Percentiles rank a stretch among this genome's conserved stretches.
phyloP scores from a whole-genome alignment of 37 sponge, comb jelly and placozoan species.

The Halichondria panicea region DNA sequence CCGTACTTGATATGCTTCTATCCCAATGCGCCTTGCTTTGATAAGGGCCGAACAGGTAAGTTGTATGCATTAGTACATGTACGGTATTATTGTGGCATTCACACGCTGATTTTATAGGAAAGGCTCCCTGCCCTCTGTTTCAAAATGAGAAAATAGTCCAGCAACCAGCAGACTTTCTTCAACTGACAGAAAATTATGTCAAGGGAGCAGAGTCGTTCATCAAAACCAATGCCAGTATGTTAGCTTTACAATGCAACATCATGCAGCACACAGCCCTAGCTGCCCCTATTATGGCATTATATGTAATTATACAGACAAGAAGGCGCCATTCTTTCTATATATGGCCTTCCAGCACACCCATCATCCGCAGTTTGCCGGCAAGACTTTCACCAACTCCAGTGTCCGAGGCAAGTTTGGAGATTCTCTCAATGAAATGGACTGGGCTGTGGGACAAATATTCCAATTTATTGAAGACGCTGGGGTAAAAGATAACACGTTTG shows the following conservation, averaged over 20 bases:
- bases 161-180: slow-evolving; percentile 73
- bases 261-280: too few relatives aligned
- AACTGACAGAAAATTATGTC: slow-evolving; percentile 47
- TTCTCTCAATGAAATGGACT: slow-evolving; percentile 70
- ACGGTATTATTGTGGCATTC: too few relatives aligned
- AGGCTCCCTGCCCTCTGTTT: slow-evolving; percentile 67
- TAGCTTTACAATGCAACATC: too few relatives aligned
- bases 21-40: slow-evolving; percentile 61
- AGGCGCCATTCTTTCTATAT: slow-evolving; percentile 76
- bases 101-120: slow-evolving; percentile 14
- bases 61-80: too few relatives aligned
- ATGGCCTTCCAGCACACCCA: slow-evolving; percentile 87
- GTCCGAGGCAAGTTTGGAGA: slow-evolving; percentile 73
- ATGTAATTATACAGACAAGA: slow-evolving; percentile 9
- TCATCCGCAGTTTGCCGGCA: slow-evolving; percentile 75
- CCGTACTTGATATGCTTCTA: slow-evolving; percentile 69
- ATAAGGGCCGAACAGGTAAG: slow-evolving; percentile 25
- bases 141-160: slow-evolving; percentile 59
- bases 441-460: slow-evolving; percentile 66
- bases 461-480: slow-evolving; percentile 43
- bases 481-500: slow-evolving; percentile 72
- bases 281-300: too few relatives aligned
- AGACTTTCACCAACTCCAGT: slow-evolving; percentile 66
- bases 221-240: slow-evolving; percentile 55
- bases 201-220: slow-evolving; percentile 68